Conservation (phyloP, 2,113 vertebrate genomes). For the Otolemur garnettii region DNA sequence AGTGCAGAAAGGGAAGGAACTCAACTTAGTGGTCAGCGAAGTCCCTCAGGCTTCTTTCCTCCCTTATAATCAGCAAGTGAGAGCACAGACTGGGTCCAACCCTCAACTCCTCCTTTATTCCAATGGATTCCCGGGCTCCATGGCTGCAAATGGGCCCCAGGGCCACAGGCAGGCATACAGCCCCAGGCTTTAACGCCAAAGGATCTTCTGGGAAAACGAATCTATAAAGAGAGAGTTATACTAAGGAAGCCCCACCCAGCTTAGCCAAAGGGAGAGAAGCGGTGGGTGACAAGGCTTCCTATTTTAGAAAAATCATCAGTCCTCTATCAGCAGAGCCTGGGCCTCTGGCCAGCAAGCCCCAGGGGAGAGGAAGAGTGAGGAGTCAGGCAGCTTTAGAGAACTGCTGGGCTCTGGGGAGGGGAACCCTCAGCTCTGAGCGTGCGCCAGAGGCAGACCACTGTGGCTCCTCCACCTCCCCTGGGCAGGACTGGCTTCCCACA, state of each 20-base stretch:
- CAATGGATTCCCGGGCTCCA: background rate
- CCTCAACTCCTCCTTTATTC: background rate
- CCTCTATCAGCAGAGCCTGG: conserved; percentile 44
- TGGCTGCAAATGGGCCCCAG: background rate
- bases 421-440: background rate
- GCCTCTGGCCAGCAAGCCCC: conserved; percentile 48
- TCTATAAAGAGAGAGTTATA: conserved; percentile 44
- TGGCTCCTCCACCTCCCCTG: background rate
- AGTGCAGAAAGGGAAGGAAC: background rate
- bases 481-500: background rate
- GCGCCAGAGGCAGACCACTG: background rate
- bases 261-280: conserved; percentile 34
- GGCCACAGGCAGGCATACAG: background rate
- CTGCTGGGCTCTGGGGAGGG: background rate
- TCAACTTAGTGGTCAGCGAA: background rate
- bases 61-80: conserved; percentile 35
- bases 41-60: background rate
- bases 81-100: background rate
- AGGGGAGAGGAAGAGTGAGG: conserved; percentile 39
- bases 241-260: background rate
- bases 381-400: background rate
- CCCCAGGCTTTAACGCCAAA: background rate
- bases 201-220: conserved; percentile 46
- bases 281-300: conserved; percentile 51
- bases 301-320: conserved; percentile 72